Conservation (phyloP, 2,888 invertebrate genomes). For the Cheilosia pagana region DNA sequence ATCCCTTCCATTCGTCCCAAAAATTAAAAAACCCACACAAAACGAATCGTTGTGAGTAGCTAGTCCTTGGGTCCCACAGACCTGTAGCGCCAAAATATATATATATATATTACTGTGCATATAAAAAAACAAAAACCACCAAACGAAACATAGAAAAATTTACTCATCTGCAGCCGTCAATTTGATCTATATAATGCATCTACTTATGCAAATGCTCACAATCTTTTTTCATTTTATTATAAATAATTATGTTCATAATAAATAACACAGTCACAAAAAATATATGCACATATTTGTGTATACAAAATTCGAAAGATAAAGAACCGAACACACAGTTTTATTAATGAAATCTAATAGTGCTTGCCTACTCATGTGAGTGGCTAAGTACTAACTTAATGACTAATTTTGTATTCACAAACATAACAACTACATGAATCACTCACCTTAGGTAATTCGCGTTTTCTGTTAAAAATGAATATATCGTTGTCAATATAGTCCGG, state of each 20-base stretch:
- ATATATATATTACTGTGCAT: no score
- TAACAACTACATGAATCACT: slow-evolving; percentile 79
- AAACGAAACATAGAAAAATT: no score
- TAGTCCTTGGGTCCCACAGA: no score
- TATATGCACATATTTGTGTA: neutral
- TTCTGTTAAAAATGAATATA: slow-evolving; percentile 89
- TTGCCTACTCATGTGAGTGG: no score
- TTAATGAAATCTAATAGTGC: neutral
- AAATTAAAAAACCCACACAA: no score
- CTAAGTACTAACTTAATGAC: neutral
- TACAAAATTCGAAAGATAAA: neutral
- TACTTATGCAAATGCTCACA: neutral
- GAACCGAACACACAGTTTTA: neutral
- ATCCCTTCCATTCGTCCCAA: no score
- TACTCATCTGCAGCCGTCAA: no score
- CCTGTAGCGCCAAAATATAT: no score
- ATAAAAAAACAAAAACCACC: no score
- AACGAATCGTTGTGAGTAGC: no score
- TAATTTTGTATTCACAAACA: slow-evolving; percentile 19
- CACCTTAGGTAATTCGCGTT: slow-evolving; percentile 90
- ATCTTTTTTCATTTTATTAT: neutral
- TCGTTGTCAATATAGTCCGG: slow-evolving; percentile 97
- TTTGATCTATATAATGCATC: no score
- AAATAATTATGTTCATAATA: no score
- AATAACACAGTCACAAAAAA: neutral